phyloP scores from a whole-genome alignment of 35 echinoderm and acorn worm species.

The Anneissia japonica region DNA sequence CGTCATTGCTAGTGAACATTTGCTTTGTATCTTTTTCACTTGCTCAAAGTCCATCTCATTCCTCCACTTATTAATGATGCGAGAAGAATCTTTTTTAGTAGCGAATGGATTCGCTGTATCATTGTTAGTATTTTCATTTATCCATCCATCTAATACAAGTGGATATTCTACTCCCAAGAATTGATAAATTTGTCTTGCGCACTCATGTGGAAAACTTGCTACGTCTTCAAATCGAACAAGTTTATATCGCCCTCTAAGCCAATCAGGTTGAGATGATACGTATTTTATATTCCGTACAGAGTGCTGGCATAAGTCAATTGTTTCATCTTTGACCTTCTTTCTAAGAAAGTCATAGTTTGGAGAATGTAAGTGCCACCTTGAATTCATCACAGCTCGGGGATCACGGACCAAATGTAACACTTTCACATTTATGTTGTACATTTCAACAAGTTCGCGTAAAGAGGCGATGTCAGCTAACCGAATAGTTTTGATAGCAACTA shows the following conservation, averaged over 20 bases:
- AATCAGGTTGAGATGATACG: conserved; percentile 9
- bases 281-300: conserved; percentile 15
- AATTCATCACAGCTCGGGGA: conserved; percentile 27
- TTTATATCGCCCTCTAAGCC: conserved; percentile 40
- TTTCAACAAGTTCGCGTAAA: not conserved
- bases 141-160: conserved; percentile 2
- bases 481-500: conserved; percentile 20
- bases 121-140: conserved; percentile 11
- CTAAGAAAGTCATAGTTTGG: conserved; percentile 30
- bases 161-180: conserved; percentile 19
- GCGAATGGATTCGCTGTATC: not conserved
- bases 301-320: conserved; percentile 21
- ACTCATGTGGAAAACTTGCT: not conserved
- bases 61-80: conserved; percentile 23
- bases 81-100: not conserved
- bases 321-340: conserved; percentile 8
- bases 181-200: conserved; percentile 5
- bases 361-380: not conserved
- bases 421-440: not conserved
- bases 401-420: conserved; percentile 40
- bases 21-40: conserved; percentile 20
- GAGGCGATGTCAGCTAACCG: conserved; percentile 15
- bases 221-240: conserved; percentile 47
- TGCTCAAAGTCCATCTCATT: conserved; percentile 8
- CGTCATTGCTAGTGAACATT: conserved; percentile 12